These are phyloP conservation scores for Oedothorax gibbosus DNA, from an alignment of 1,140 invertebrate species.

Conservation along the genomic window DNA sequence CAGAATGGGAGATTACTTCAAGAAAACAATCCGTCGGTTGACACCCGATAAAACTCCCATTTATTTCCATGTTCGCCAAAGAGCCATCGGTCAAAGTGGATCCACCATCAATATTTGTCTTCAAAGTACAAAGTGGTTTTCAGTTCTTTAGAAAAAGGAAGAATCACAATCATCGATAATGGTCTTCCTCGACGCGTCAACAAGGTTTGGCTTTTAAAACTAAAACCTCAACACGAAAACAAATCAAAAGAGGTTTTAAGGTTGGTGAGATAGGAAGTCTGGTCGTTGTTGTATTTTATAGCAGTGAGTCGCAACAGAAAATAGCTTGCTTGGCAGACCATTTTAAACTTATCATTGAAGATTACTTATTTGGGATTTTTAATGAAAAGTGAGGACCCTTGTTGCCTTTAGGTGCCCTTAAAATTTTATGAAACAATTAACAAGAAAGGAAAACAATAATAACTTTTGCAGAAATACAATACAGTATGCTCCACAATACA, in stretches of 20 bases:
- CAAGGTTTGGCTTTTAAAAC: conserved; percentile 46
- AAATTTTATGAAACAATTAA: too few species aligned
- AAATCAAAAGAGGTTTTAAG: not conserved
- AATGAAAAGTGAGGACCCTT: too few species aligned
- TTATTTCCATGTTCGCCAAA: conserved; percentile 14
- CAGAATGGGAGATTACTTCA: too few species aligned
- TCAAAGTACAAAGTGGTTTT: conserved; percentile 5
- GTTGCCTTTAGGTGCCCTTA: too few species aligned
- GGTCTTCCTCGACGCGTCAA: conserved; percentile 3
- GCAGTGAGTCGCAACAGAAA: too few species aligned
- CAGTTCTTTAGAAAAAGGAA: not conserved
- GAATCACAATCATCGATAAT: conserved; percentile 8
- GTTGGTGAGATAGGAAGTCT: not conserved
- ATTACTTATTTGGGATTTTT: too few species aligned
- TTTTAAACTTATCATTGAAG: too few species aligned
- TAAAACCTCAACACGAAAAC: not conserved
- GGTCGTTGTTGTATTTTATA: too few species aligned
- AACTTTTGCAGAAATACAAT: too few species aligned
- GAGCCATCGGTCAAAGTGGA: conserved; percentile 19
- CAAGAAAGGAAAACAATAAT: too few species aligned
- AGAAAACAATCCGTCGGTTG: not conserved
- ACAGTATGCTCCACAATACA: too few species aligned
- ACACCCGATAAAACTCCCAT: conserved; percentile 34
- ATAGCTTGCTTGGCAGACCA: too few species aligned
- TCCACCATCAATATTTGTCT: not conserved